phyloP scores from a whole-genome alignment of 2,888 invertebrate species.

The Fragum whitleyi region DNA sequence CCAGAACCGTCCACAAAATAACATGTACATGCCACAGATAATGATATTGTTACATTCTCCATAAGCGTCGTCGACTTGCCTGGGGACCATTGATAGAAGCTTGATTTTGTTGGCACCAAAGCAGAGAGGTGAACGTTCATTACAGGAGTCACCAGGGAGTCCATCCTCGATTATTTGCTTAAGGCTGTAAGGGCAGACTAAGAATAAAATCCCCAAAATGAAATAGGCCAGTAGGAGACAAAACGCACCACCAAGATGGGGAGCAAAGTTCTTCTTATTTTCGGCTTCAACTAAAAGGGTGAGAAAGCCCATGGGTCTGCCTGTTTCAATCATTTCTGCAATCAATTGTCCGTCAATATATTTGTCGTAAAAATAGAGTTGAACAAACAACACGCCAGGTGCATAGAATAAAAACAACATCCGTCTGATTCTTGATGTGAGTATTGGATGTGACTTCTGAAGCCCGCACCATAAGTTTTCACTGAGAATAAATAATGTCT shows the following conservation, averaged over 20 bases:
- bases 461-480: neutral
- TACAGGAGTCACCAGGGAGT: conserved; percentile 2
- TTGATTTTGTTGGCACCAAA: conserved; percentile 32
- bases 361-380: conserved; percentile 28
- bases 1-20: conserved; percentile 46
- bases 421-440: conserved; percentile 38
- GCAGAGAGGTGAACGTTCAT: conserved; percentile 32
- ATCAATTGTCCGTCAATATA: neutral
- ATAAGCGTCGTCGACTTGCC: conserved; percentile 32
- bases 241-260: conserved; percentile 38
- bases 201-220: conserved; percentile 26
- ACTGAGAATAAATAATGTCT: neutral
- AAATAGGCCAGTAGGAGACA: conserved; percentile 25
- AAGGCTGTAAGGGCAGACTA: conserved; percentile 39
- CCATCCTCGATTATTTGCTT: conserved; percentile 42
- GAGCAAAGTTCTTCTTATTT: conserved; percentile 33
- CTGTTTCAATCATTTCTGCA: conserved; percentile 5
- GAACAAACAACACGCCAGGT: conserved; percentile 20
- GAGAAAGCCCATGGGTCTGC: conserved; percentile 38
- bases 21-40: conserved; percentile 37
- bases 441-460: conserved; percentile 18
- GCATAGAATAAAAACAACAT: conserved; percentile 16
- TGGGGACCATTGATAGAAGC: conserved; percentile 19
- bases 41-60: conserved; percentile 24
- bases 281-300: conserved; percentile 26